Evolutionary conservation across 2,797 vertebrate species (phyloP).

Genomic region (Cyclura pinguis): DNA sequence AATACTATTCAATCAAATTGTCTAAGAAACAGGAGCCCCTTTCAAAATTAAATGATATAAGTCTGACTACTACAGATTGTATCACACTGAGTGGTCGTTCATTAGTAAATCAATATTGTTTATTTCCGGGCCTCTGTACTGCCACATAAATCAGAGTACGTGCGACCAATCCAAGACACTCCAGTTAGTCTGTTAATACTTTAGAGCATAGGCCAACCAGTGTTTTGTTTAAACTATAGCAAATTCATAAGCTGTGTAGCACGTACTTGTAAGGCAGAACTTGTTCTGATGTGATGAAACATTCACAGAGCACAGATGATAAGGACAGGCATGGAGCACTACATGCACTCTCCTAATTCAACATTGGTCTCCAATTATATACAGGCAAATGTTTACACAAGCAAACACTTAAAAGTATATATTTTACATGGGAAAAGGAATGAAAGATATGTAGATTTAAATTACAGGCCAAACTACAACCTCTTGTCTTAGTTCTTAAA

Average conservation of each 20-base stretch:
- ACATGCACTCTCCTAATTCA: not conserved
- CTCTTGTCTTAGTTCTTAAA: not conserved
- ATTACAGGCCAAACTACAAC: not conserved
- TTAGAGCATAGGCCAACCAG: not conserved
- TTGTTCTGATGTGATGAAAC: not conserved
- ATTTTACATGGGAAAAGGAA: not conserved
- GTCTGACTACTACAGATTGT: not conserved
- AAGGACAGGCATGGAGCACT: not conserved
- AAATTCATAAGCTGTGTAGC: not conserved
- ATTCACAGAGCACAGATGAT: not conserved
- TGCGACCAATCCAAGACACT: not conserved
- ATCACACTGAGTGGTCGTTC: not conserved
- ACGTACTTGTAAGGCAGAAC: not conserved
- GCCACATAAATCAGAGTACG: not conserved
- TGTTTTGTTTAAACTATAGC: too few relatives aligned
- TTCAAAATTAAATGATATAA: slow-evolving; percentile 1
- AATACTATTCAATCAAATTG: not conserved
- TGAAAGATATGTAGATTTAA: not conserved
- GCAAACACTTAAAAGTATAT: not conserved
- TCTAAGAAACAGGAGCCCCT: not conserved
- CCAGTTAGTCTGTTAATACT: not conserved
- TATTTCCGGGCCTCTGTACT: not conserved
- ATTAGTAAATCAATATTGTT: not conserved
- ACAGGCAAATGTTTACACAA: not conserved
- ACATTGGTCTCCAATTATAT: not conserved